Evolutionary conservation across 2,797 vertebrate species (phyloP), one percentile per base, ranked within the genome.

Genomic region (Scomberomorus guttatus): DNA sequence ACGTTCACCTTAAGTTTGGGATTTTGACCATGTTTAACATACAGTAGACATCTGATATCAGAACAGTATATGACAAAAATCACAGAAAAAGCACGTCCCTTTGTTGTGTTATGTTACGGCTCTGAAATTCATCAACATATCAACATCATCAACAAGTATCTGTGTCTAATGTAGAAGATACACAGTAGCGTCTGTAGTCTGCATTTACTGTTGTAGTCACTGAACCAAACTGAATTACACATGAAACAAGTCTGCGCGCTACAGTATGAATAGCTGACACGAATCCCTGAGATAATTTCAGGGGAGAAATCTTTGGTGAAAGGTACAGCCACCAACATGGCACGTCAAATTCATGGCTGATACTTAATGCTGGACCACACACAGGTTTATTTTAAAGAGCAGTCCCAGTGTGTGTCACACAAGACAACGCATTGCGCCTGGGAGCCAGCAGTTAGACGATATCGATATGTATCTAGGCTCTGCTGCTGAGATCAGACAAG

Each of bases 391-490:
- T 81, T 83, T 60, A 42, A 67, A 76, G 64, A 82, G 68, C 59
- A 71, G 70, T 69, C 0, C 2, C 8, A 52, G 63, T 15, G 4
- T 57, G 64, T 84, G 70, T 71, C 66, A 69, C 72, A 79, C 20
- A 68, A 51, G 70, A 79, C 50, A 60, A 29, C 5, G 39, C 25
- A 59, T 4, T 39, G 54, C 9, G 6, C 32, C 59, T 25, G 61
- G 54, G 57, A 84, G 69, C 67, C 63, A 60, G 77, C 65, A 60
- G 77, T 76, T 75, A 84, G 71, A 77, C 2, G 6, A 55, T 72
- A 88, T 91, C 78, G 67, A 90, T 90, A 90, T 73, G 75, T 81
- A 83, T 82, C 77, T 32, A 20, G 34, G 72, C 60, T 79, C 58
- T 74, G 61, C 29, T 82, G 54, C 70, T 32, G 29, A 72, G 42